Conservation (phyloP, 2,797 vertebrate species). For the Malurus leucopterus region DNA sequence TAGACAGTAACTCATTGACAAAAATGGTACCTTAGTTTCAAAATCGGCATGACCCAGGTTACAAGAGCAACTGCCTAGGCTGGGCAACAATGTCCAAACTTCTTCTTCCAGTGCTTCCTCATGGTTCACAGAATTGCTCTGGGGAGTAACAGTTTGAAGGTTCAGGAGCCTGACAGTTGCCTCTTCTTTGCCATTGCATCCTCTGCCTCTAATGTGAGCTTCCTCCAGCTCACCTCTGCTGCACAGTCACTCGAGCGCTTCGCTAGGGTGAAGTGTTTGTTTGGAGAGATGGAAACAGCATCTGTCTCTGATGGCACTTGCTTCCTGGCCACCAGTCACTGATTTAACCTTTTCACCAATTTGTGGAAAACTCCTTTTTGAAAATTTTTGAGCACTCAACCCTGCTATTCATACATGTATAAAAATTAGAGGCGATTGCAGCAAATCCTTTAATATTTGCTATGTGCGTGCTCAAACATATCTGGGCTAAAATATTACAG, state of each 20-base stretch:
- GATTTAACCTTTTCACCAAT: not conserved
- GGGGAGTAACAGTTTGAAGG: not conserved
- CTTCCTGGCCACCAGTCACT: not conserved
- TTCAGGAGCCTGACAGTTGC: not conserved
- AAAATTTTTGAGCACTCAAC: not conserved
- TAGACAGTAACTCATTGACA: not conserved
- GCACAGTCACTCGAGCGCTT: not conserved
- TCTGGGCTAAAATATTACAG: not conserved
- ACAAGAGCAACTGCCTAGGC: not conserved
- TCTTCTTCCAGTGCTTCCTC: not conserved
- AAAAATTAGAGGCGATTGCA: not conserved
- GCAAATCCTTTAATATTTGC: not conserved
- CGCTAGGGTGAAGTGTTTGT: not conserved
- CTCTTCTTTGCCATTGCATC: not conserved
- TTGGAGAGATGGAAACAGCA: not conserved
- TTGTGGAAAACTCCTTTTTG: not conserved
- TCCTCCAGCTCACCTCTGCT: not conserved
- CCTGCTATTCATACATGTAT: not conserved
- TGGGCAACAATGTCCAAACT: not conserved
- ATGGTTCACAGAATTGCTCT: not conserved
- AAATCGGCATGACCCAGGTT: not conserved
- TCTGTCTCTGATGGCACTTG: not conserved
- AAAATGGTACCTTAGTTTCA: not conserved
- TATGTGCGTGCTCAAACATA: rapidly evolving
- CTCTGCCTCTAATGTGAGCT: not conserved